These are phyloP conservation scores for Drosophila neoperkinsi DNA, from an alignment of 2,888 invertebrate genomes.

Conservation along the genomic window DNA sequence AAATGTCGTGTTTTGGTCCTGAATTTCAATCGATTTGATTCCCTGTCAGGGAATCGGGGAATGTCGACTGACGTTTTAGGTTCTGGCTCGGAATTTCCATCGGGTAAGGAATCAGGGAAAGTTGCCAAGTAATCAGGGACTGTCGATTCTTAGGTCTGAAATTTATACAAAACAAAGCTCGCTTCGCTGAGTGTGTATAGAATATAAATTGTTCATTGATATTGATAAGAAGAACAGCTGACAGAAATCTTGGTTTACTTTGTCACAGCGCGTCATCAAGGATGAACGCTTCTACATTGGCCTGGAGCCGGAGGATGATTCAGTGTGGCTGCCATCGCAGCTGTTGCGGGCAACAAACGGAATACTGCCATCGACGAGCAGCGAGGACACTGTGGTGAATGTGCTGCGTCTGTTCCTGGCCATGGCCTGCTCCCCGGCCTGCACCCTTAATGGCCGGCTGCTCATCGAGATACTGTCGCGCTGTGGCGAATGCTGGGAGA, in stretches of 20 bases:
- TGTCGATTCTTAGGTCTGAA: not conserved
- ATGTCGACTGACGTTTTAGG: too few relatives aligned
- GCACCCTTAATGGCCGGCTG: constrained; percentile 94
- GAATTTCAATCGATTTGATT: too few relatives aligned
- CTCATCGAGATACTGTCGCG: constrained; percentile 94
- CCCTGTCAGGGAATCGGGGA: too few relatives aligned
- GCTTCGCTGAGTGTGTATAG: not conserved
- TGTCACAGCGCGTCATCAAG: constrained; percentile 91
- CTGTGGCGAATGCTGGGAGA: constrained; percentile 93
- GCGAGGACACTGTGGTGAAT: constrained; percentile 94
- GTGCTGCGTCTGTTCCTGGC: constrained; percentile 91
- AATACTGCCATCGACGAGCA: constrained; percentile 87
- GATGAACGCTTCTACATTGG: constrained; percentile 97
- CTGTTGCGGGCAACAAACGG: constrained; percentile 92
- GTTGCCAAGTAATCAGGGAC: too few relatives aligned
- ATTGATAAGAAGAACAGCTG: not conserved
- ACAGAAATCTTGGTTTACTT: not conserved
- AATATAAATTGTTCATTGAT: not conserved
- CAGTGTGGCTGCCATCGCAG: constrained; percentile 96
- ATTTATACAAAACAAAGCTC: not conserved
- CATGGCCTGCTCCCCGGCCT: constrained; percentile 94
- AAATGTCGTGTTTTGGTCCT: not conserved
- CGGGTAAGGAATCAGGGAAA: too few relatives aligned
- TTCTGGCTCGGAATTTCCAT: too few relatives aligned
- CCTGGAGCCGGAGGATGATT: constrained; percentile 96